These are phyloP conservation scores for Malacoraja senta DNA, from an alignment of 2,797 vertebrate species.

Conservation along the genomic window DNA sequence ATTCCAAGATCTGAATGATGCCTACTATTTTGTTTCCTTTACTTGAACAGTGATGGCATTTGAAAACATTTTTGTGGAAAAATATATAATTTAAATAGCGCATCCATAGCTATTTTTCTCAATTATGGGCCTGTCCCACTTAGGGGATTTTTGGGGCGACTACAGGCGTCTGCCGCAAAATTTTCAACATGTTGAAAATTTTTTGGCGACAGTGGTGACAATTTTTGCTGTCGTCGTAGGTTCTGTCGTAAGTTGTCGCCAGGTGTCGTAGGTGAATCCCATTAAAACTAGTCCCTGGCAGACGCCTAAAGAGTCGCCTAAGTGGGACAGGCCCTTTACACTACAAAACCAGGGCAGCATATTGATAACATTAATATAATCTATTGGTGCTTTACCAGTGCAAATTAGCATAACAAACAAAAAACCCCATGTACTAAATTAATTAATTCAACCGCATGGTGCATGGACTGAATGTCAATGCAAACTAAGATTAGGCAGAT, in stretches of 20 bases:
- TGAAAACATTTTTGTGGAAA: no score
- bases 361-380: neutral
- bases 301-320: no score
- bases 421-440: neutral
- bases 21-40: neutral
- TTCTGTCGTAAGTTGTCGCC: no score
- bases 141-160: no score
- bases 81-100: neutral
- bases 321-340: no score
- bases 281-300: no score
- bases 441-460: constrained; percentile 1
- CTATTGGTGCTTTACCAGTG: neutral
- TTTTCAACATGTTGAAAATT: no score
- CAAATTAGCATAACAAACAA: neutral
- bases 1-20: neutral
- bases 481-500: neutral
- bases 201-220: no score
- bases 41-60: neutral
- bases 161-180: no score
- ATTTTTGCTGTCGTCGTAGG: no score
- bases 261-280: no score
- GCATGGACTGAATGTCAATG: neutral
- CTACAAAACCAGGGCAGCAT: neutral
- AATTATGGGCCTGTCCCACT: neutral
- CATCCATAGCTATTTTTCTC: neutral